Evolutionary conservation across 2,113 vertebrate genomes (phyloP).

Genomic region (Stigmatopora nigra): DNA sequence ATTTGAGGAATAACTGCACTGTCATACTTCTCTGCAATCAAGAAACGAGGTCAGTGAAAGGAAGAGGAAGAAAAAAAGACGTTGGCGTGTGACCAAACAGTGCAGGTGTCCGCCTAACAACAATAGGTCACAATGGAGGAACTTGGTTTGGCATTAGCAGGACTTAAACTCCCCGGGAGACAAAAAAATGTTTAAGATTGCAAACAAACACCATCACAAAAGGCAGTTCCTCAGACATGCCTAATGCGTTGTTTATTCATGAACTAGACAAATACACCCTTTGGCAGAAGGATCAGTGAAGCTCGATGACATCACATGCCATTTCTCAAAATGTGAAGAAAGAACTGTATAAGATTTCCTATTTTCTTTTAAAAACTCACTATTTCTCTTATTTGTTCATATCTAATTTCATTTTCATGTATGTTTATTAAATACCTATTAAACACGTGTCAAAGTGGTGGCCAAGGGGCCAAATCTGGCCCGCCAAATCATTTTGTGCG

Average conservation of each 20-base stretch:
- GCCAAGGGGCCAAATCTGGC: too few relatives aligned
- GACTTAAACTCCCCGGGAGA: conserved; percentile 37
- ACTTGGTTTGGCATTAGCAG: conserved; percentile 48
- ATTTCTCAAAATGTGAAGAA: background rate
- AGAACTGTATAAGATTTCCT: background rate
- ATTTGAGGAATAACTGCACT: too few relatives aligned
- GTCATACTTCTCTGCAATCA: conserved; percentile 18
- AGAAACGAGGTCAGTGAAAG: conserved; percentile 27
- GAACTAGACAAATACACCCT: conserved; percentile 25
- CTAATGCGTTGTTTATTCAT: conserved; percentile 35
- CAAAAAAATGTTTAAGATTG: conserved; percentile 40
- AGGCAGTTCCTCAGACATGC: conserved; percentile 10
- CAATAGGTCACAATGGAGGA: conserved; percentile 39
- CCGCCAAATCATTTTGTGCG: too few relatives aligned
- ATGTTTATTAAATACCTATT: too few relatives aligned
- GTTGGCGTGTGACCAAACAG: conserved; percentile 58
- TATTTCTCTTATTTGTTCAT: too few relatives aligned
- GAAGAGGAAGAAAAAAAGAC: conserved; percentile 42
- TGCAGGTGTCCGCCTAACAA: conserved; percentile 65
- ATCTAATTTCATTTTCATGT: too few relatives aligned
- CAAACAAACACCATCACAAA: conserved; percentile 29
- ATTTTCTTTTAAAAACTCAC: too few relatives aligned
- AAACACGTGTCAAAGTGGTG: too few relatives aligned
- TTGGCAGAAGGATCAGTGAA: too few relatives aligned
- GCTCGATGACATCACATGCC: background rate